Base-by-base conservation (phyloP, 2,888 invertebrate species). In the Aphidoletes aphidimyza region DNA sequence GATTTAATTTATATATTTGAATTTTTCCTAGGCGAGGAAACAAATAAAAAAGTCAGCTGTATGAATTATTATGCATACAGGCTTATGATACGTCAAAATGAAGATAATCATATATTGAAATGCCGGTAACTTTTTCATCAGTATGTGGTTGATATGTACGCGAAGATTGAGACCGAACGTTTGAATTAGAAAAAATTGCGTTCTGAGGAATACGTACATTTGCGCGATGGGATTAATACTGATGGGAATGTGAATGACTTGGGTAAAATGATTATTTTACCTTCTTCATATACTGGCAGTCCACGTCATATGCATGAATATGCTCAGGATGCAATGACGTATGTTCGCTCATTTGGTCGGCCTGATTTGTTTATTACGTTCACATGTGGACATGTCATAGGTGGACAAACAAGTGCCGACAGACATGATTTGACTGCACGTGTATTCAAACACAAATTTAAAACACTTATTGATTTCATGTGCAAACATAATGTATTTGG, bases 71-170 rank as follows among this genome's bases (percentile, higher is more conserved):
- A 84, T 49, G 5, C 84, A 19, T 49, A 49, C 34, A 22, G 84
- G 17, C 22, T 49, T 19, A 47, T 49, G 84, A 84, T 84, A 22
- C 84, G 84, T 36, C 85, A 47, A 11, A 85, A 84, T 39, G 85
- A 69, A 39, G 86, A 86, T 85, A 87, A 88, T 85, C 39, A 86
- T 83, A 85, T 88, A 49, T 49, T 87, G 81, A 84, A 85, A 85
- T 88, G 86, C 85, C 86, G 87, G 8, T 85, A 86, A 83, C 86
- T 89, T 5, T 88, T 87, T 78, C 87, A 88, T 83, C 89, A 89
- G 85, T 89, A 86, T 84, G 69, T 87, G 30, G 89, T 89, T 30
- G 89, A 89, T 85, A 87, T 87, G 87, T 89, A 88, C 86, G 88
- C 86, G 0, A 89, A 89, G 86, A 87, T 89, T 39, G 89, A 89